Evolutionary conservation across 2,113 vertebrate species (phyloP).

Genomic region (Nibea albiflora): DNA sequence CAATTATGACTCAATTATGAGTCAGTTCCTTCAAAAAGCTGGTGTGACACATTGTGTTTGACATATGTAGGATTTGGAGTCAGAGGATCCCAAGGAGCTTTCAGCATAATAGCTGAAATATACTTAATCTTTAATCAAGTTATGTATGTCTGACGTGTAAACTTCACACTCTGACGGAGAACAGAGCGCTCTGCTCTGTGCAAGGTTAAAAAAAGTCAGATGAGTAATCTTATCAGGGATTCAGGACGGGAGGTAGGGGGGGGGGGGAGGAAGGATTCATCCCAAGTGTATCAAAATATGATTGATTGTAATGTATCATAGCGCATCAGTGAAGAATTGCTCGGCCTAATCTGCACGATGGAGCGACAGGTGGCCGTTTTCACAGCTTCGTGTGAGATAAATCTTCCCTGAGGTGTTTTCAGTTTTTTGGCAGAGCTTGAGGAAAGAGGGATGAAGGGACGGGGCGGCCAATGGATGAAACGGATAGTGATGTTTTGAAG

Average conservation of each 20-base stretch:
- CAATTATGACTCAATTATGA: not conserved
- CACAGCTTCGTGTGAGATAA: constrained; percentile 44
- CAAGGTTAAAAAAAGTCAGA: not conserved
- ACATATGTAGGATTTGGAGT: not conserved
- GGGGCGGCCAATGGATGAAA: not conserved
- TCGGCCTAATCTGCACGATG: constrained; percentile 28
- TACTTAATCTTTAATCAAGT: not conserved
- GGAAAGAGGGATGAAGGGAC: not conserved
- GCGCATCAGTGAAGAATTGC: constrained; percentile 12
- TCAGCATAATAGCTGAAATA: not conserved
- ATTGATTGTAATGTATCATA: constrained; percentile 18
- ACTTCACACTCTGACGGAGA: not conserved
- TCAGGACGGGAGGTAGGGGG: not conserved
- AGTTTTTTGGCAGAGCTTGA: not conserved
- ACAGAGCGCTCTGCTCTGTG: not conserved
- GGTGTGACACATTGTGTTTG: not conserved
- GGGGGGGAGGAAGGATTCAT: not conserved
- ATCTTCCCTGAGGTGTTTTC: constrained; percentile 27
- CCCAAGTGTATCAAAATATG: constrained; percentile 28
- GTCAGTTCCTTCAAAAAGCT: constrained; percentile 20
- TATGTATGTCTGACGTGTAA: not conserved
- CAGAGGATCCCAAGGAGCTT: not conserved
- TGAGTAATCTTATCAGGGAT: constrained; percentile 25
- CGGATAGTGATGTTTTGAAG: not conserved
- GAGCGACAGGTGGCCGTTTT: constrained; percentile 66